phyloP scores from a whole-genome alignment of 2,797 vertebrate genomes.

The Gallinago stenura region DNA sequence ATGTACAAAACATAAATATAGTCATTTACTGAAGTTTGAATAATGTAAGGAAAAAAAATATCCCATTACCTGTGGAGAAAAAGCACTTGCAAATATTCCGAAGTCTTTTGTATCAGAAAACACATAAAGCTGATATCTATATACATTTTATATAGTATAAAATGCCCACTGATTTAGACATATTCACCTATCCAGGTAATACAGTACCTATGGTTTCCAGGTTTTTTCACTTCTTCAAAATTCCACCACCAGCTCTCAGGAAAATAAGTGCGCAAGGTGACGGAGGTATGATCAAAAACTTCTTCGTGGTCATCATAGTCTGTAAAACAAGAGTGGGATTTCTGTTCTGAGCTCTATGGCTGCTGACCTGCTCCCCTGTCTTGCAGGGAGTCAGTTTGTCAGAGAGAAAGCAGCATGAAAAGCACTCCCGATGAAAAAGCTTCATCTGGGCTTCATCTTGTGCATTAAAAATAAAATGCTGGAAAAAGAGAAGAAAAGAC shows the following conservation, averaged over 20 bases:
- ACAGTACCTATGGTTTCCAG: conserved; percentile 70
- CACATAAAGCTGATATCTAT: not conserved
- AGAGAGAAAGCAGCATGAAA: not conserved
- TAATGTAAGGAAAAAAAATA: not conserved
- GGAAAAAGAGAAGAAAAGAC: not conserved
- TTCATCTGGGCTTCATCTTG: not conserved
- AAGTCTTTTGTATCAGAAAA: not conserved
- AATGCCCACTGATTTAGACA: not conserved
- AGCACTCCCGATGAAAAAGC: not conserved
- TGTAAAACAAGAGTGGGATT: not conserved
- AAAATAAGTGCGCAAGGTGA: conserved; percentile 76
- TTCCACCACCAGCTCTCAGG: conserved; percentile 81
- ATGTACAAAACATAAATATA: not conserved
- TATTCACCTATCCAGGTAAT: not conserved
- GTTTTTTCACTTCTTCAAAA: not conserved
- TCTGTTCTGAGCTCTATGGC: not conserved
- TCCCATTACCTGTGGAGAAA: not conserved
- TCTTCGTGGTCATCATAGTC: not conserved
- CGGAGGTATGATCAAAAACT: conserved; percentile 42
- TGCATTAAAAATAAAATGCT: not conserved
- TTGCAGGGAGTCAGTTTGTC: not conserved
- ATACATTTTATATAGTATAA: not conserved
- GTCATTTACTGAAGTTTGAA: not conserved
- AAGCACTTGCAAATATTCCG: not conserved
- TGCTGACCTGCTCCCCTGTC: not conserved